Percentiles rank a stretch among this genome's conserved stretches.
Evolutionary conservation across 92 coral and sea anemone species (phyloP).

Genomic region (Hydrozoanthus gracilis): DNA sequence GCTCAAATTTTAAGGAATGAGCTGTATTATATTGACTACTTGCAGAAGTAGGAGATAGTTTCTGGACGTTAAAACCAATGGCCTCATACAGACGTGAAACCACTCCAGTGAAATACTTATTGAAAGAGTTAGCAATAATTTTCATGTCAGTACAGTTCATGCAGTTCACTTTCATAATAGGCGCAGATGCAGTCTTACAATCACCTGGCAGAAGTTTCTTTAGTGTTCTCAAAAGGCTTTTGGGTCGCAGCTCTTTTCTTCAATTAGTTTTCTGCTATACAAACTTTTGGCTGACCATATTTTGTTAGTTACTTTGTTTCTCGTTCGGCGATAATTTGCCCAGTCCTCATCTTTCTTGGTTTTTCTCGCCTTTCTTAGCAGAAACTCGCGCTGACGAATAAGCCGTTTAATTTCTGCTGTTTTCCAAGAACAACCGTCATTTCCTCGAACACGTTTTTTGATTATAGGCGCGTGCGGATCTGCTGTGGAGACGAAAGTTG

Average conservation of each 20-base stretch:
- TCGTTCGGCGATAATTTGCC: slow-evolving; percentile 26
- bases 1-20: not conserved
- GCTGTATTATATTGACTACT: not conserved
- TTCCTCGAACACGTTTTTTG: slow-evolving; percentile 40
- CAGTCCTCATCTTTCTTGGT: slow-evolving; percentile 43
- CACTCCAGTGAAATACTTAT: not conserved
- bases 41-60: not conserved
- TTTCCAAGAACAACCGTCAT: slow-evolving; percentile 44
- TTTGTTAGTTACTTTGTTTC: slow-evolving; percentile 50
- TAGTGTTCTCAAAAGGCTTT: not conserved
- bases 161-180: too few species aligned
- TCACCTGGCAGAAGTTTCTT: too few species aligned
- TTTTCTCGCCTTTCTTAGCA: slow-evolving; percentile 55
- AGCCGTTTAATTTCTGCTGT: slow-evolving; percentile 29
- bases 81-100: not conserved
- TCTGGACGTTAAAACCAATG: not conserved
- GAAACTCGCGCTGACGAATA: slow-evolving; percentile 52
- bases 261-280: slow-evolving; percentile 15
- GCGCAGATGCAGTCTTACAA: too few species aligned
- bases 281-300: not conserved
- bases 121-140: not conserved
- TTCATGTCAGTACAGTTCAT: too few species aligned
- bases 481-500: slow-evolving; percentile 21
- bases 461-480: slow-evolving; percentile 54
- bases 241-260: slow-evolving; percentile 3